Evolutionary conservation across 2,888 invertebrate species (phyloP).

Genomic region (Parnassius smintheus): DNA sequence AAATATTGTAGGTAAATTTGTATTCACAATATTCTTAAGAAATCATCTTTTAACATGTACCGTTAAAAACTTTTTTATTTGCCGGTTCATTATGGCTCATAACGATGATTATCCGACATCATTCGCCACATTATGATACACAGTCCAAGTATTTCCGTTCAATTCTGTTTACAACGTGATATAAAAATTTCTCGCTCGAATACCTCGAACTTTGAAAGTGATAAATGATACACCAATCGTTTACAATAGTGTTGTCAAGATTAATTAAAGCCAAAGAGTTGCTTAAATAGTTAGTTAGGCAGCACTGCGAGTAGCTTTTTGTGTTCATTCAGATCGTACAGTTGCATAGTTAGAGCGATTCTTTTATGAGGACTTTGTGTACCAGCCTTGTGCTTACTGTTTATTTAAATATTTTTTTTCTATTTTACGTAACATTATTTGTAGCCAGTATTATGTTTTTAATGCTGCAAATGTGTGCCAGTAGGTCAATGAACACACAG

Average conservation of each 20-base stretch:
- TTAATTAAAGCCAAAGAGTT: constrained; percentile 74
- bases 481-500: constrained; percentile 10
- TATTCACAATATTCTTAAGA: too few species aligned
- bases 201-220: constrained; percentile 60
- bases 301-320: constrained; percentile 60
- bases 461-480: constrained; percentile 1
- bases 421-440: not conserved
- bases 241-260: constrained; percentile 71
- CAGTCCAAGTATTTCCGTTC: not conserved
- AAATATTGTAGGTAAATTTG: too few species aligned
- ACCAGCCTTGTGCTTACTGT: not conserved
- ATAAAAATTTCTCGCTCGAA: constrained; percentile 56
- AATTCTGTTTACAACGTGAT: constrained; percentile 39
- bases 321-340: constrained; percentile 33
- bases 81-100: too few species aligned
- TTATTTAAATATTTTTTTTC: not conserved
- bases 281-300: constrained; percentile 76
- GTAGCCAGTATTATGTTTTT: not conserved
- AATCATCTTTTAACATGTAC: too few species aligned
- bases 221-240: constrained; percentile 68
- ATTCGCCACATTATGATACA: not conserved
- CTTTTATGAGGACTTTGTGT: constrained; percentile 27
- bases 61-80: too few species aligned
- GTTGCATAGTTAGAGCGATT: constrained; percentile 27
- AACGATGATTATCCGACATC: not conserved